Percentiles rank a stretch among this genome's conserved stretches.
These are phyloP conservation scores for Molorchus minor DNA, from an alignment of 2,888 invertebrate genomes.

Conservation along the genomic window DNA sequence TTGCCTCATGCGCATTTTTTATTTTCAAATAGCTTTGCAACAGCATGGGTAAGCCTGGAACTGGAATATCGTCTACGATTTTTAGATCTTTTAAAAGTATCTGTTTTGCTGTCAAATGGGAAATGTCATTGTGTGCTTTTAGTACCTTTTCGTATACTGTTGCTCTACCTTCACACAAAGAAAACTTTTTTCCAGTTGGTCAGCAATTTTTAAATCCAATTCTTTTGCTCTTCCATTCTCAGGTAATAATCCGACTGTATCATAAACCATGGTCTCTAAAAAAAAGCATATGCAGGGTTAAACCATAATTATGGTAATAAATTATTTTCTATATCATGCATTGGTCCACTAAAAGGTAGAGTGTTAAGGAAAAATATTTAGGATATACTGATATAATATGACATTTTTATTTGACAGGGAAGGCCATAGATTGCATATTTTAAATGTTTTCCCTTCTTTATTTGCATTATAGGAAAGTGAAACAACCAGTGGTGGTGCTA, in stretches of 20 bases:
- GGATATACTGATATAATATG: too few relatives aligned
- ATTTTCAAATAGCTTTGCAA: constrained; percentile 69
- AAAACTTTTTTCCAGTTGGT: constrained; percentile 67
- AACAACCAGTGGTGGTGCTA: too few relatives aligned
- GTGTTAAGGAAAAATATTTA: too few relatives aligned
- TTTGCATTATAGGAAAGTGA: too few relatives aligned
- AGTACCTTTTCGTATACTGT: constrained; percentile 66
- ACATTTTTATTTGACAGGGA: too few relatives aligned
- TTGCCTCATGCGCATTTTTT: constrained; percentile 63
- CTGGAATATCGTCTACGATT: constrained; percentile 65
- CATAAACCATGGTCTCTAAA: constrained; percentile 80
- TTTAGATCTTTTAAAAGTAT: constrained; percentile 82
- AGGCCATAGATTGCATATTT: too few relatives aligned
- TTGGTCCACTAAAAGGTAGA: too few relatives aligned
- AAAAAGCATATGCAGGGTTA: too few relatives aligned
- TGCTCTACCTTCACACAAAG: constrained; percentile 61
- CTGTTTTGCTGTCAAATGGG: constrained; percentile 70
- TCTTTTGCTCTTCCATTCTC: constrained; percentile 74
- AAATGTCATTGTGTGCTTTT: constrained; percentile 73
- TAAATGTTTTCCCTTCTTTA: too few relatives aligned
- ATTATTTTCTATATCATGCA: too few relatives aligned
- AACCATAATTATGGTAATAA: too few relatives aligned
- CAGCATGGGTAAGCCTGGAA: constrained; percentile 70
- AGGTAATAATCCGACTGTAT: constrained; percentile 80
- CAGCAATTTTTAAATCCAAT: constrained; percentile 70